A percentile compares a stretch with the other conserved stretches of the same genome.
Conservation (phyloP, 2,113 vertebrate species). For the Neogobius melanostomus region DNA sequence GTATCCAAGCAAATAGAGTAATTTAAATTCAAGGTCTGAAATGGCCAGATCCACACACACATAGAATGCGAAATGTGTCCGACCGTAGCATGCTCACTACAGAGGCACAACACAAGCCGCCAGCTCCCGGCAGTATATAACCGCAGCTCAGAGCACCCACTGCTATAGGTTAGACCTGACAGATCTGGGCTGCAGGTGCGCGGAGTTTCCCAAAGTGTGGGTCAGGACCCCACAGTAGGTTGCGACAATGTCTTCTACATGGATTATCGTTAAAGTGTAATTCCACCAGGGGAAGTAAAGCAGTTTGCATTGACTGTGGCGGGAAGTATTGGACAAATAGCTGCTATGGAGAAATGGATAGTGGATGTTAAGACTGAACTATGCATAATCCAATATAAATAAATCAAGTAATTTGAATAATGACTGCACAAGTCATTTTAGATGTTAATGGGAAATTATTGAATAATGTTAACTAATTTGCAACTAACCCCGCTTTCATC, state of each 20-base stretch:
- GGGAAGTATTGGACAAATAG: too few relatives aligned
- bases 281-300: too few relatives aligned
- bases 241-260: not conserved
- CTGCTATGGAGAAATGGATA: too few relatives aligned
- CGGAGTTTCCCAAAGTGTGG: not conserved
- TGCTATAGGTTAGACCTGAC: constrained; percentile 9
- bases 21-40: not conserved
- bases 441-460: not conserved
- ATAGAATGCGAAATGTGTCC: not conserved
- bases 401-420: not conserved
- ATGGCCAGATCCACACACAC: not conserved
- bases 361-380: not conserved
- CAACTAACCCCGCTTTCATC: not conserved
- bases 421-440: not conserved
- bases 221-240: not conserved
- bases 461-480: not conserved
- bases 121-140: constrained; percentile 4
- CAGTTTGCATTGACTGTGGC: too few relatives aligned
- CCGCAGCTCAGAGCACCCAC: not conserved
- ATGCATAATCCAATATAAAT: not conserved
- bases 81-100: not conserved
- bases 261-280: not conserved
- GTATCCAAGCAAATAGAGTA: not conserved
- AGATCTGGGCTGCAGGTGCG: constrained; percentile 4
- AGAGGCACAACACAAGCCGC: not conserved